These are phyloP conservation scores for Dermochelys coriacea DNA, from an alignment of 2,797 vertebrate species.

Conservation along the genomic window DNA sequence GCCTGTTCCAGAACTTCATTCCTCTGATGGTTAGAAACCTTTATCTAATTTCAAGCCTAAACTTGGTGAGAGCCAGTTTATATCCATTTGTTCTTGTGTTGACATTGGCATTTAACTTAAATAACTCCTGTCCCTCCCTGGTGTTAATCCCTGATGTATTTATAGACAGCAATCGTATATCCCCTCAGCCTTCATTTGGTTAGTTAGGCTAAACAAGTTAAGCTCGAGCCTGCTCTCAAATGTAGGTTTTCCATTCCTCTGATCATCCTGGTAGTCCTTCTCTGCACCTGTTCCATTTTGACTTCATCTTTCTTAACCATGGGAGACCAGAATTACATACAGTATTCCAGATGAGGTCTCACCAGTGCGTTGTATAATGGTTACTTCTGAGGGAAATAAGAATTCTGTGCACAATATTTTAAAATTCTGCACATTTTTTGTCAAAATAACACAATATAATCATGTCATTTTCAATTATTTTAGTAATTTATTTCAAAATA, in stretches of 20 bases:
- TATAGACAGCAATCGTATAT: neutral
- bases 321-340: too few relatives aligned
- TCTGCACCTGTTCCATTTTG: too few relatives aligned
- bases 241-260: too few relatives aligned
- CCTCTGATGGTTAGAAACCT: neutral
- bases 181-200: neutral
- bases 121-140: neutral
- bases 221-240: too few relatives aligned
- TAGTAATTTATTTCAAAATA: neutral
- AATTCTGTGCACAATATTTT: neutral
- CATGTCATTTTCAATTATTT: neutral
- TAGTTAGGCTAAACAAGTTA: neutral
- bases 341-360: too few relatives aligned
- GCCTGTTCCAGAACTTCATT: neutral
- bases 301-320: too few relatives aligned
- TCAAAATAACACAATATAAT: too few relatives aligned
- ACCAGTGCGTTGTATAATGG: too few relatives aligned
- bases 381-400: neutral
- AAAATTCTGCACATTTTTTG: neutral
- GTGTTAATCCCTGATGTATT: neutral
- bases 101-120: neutral
- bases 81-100: neutral
- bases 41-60: neutral
- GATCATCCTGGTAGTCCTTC: too few relatives aligned
- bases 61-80: neutral